Conservation (phyloP, 1,140 invertebrate genomes). For the Magallana angulata region DNA sequence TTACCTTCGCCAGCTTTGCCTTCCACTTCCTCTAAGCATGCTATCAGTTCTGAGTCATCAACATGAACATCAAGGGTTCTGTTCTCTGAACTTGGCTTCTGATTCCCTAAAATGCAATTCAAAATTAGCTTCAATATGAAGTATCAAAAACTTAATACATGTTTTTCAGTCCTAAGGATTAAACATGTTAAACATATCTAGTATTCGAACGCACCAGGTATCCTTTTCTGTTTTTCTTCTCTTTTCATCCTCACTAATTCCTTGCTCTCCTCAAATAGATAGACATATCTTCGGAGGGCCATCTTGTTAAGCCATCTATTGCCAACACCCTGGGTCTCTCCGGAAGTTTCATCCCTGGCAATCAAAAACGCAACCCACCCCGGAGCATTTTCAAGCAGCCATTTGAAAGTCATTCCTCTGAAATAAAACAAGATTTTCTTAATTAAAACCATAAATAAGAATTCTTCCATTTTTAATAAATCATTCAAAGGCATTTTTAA, state of each 20-base stretch:
- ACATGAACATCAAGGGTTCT: no score
- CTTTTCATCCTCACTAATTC: background rate
- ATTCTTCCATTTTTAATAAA: background rate
- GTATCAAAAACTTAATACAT: no score
- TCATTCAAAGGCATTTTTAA: no score
- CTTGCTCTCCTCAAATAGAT: background rate
- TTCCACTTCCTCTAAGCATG: no score
- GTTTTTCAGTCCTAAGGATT: no score
- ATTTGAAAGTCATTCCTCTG: background rate
- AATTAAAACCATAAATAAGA: background rate
- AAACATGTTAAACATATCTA: background rate
- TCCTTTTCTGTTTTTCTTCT: background rate
- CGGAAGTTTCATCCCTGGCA: background rate
- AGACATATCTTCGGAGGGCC: background rate
- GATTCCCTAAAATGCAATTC: no score
- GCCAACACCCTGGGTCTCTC: no score
- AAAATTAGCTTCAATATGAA: no score
- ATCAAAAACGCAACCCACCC: background rate
- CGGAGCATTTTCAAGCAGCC: background rate
- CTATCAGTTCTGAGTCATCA: no score
- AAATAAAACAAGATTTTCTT: background rate
- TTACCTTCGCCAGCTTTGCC: no score
- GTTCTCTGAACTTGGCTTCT: no score
- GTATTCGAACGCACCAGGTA: background rate
- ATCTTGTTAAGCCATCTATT: slow-evolving; percentile 1